phyloP scores from a whole-genome alignment of 2,113 vertebrate species.

The Synodontis membranacea region DNA sequence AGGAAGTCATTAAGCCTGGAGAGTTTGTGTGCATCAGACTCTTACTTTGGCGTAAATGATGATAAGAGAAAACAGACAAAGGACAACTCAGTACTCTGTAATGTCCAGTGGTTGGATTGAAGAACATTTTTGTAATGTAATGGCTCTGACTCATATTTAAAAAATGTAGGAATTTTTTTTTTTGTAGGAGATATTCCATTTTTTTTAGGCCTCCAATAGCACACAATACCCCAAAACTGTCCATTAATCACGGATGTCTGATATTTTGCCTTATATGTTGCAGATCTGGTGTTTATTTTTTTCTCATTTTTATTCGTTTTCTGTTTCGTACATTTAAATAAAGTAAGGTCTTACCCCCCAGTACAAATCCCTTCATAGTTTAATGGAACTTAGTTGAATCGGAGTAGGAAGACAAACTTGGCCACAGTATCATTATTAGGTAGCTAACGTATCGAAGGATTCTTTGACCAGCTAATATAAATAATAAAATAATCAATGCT shows the following conservation, averaged over 20 bases:
- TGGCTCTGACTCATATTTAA: neutral
- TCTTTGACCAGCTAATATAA: no score
- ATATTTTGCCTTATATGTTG: neutral
- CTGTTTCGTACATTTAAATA: neutral
- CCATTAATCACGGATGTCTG: neutral
- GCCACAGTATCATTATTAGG: neutral
- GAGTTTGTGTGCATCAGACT: neutral
- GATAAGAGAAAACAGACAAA: neutral
- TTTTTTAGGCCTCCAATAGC: neutral
- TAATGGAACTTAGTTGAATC: neutral
- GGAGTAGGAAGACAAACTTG: neutral
- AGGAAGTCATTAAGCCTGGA: neutral
- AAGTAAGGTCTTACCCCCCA: neutral
- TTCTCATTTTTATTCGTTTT: neutral
- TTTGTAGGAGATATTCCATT: neutral
- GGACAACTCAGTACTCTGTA: neutral
- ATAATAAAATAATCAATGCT: neutral
- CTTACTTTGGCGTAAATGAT: neutral
- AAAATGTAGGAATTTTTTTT: neutral
- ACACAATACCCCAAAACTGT: neutral
- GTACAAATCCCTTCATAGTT: neutral
- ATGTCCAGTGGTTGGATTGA: neutral
- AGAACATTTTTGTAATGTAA: neutral
- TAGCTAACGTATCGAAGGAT: neutral
- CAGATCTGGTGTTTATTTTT: neutral